Base-by-base conservation (phyloP, 2,797 vertebrate genomes). In the Mus caroli region DNA sequence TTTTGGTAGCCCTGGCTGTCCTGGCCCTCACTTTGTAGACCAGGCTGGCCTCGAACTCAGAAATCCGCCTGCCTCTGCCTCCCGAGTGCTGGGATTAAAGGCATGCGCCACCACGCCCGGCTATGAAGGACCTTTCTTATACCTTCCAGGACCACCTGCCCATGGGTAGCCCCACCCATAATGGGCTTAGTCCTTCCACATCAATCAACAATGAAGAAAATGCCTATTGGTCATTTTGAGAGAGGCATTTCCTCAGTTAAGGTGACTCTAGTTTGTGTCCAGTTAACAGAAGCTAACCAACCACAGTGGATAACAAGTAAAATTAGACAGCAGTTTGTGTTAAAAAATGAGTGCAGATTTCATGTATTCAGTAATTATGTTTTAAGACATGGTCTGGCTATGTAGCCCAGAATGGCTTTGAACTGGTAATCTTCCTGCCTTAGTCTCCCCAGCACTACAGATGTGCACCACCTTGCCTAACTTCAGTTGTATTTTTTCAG, bases 321-420 rank as follows among this genome's bases (percentile, higher is more conserved):
- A 85, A 22, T n/a, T 22, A 69, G 34, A 50, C 60, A 67, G 19
- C 62, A 46, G 28, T 88, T 91, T 73, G 54, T n/a, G 40, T 92
- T 40, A 93, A 80, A 31, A 86, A 82, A 76, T 24, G n/a, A 91
- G 4, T 89, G 71, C 77, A 85, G 67, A 94, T 92, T 91, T 89
- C 86, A 46, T 22, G 2, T 69, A 28, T 69, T 90, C 13, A 54
- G 0, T 75, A 94, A 69, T 62, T 88, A 60, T 46, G 56, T 89
- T 77, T 76, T 88, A 37, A 60, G 34, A 78, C 19, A 64, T n/a
- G 56, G 58, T 64, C 73, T 78, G 40, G 20, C 75, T 64, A 12
- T 37, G 31, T 50, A 64, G 31, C 20, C 31, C 56, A 78, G 58
- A n/a, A 20, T 89, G 40, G 20, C 13, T 11, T 50, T 77, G 56